Percentiles rank a stretch among this genome's conserved stretches.
These are phyloP conservation scores for Lepetodrilus schrolli DNA, from an alignment of 2,888 invertebrate genomes.

Conservation along the genomic window DNA sequence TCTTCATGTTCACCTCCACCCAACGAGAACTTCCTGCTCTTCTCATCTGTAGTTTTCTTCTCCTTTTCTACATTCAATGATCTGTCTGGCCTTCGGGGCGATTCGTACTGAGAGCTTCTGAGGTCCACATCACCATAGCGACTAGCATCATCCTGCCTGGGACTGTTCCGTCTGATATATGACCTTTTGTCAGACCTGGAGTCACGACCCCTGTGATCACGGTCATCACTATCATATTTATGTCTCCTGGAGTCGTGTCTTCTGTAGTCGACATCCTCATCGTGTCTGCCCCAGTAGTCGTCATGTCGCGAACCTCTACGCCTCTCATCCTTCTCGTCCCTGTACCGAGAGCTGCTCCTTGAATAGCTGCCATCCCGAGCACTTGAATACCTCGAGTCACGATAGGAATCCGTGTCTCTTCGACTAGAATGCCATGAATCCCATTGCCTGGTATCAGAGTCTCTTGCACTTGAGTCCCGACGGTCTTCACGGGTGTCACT, in stretches of 20 bases:
- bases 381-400: constrained; percentile 2
- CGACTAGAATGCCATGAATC: not conserved
- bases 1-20: not conserved
- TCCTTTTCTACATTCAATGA: no score
- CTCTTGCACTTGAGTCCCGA: not conserved
- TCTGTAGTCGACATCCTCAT: constrained; percentile 3
- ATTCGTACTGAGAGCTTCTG: not conserved
- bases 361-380: not conserved
- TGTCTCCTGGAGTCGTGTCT: not conserved
- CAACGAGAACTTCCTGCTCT: not conserved
- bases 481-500: not conserved
- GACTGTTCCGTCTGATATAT: constrained; percentile 2
- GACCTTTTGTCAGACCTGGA: not conserved
- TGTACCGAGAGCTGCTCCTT: not conserved
- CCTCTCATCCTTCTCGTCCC: not conserved
- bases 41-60: no score
- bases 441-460: not conserved
- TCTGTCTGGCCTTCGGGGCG: not conserved
- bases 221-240: not conserved
- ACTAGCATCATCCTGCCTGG: constrained; percentile 4
- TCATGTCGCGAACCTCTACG: not conserved
- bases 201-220: not conserved
- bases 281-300: not conserved
- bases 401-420: no score
- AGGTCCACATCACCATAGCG: not conserved